Evolutionary conservation across 1,140 invertebrate genomes (phyloP).

Genomic region (Drosophila obscura): DNA sequence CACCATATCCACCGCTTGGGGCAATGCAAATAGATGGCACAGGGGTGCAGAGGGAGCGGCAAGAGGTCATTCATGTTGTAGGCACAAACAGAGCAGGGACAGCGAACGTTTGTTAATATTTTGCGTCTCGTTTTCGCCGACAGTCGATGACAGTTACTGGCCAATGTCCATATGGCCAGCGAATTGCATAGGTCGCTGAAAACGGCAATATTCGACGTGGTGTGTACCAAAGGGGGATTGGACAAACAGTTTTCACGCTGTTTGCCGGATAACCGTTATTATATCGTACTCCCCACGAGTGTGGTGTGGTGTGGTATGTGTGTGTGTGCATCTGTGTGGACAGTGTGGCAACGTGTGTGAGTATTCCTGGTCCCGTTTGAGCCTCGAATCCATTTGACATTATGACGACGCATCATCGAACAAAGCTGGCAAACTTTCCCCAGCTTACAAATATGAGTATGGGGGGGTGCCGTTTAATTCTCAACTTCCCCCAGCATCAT

Average conservation of each 20-base stretch:
- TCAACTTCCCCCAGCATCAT: conserved; percentile 12
- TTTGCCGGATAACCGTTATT: conserved; percentile 71
- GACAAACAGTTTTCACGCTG: conserved; percentile 51
- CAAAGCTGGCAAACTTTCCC: conserved; percentile 41
- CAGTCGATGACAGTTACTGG: conserved; percentile 49
- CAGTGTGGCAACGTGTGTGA: conserved; percentile 10
- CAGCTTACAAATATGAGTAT: conserved; percentile 14
- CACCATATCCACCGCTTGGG: background rate
- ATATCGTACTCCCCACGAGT: conserved; percentile 47
- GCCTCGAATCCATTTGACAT: conserved; percentile 68
- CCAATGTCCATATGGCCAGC: conserved; percentile 64
- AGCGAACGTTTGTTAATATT: conserved; percentile 67
- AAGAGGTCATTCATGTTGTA: conserved; percentile 2
- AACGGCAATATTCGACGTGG: conserved; percentile 42
- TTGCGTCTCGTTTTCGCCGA: conserved; percentile 60
- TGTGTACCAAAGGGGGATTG: conserved; percentile 18
- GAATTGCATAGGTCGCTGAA: conserved; percentile 51
- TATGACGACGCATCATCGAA: conserved; percentile 59
- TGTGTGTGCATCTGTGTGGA: conserved; percentile 3
- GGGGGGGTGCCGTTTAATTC: conserved; percentile 48
- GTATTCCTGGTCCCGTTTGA: conserved; percentile 17
- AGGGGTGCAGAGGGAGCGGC: too few species aligned
- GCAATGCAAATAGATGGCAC: conserved; percentile 6
- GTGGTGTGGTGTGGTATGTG: background rate
- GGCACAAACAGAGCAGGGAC: conserved; percentile 18